Evolutionary conservation across 2,113 vertebrate genomes (phyloP).

Genomic region (Trichomycterus rosablanca): DNA sequence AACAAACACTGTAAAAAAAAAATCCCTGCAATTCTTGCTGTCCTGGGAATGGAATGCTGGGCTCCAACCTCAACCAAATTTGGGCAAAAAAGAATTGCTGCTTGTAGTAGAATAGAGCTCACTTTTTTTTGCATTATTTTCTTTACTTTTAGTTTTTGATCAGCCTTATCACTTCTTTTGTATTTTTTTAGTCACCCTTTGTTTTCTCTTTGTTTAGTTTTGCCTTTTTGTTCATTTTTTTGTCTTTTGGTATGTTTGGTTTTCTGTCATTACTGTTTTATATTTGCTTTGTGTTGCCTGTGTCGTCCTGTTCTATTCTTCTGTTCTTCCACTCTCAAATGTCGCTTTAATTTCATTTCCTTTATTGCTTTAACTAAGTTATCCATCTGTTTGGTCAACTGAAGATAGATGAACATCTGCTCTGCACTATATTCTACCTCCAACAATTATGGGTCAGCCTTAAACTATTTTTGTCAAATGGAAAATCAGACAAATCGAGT

Average conservation of each 20-base stretch:
- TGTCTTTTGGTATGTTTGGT: background rate
- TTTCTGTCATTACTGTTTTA: no score
- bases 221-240: background rate
- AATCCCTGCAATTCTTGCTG: no score
- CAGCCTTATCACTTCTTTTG: background rate
- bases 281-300: no score
- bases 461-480: no score
- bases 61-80: conserved; percentile 42
- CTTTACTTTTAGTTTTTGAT: background rate
- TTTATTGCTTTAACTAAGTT: conserved; percentile 28
- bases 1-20: conserved; percentile 22
- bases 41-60: conserved; percentile 38
- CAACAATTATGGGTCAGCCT: no score
- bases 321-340: conserved; percentile 18
- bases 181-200: background rate
- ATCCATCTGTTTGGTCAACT: conserved; percentile 18
- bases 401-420: conserved; percentile 19
- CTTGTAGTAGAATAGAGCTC: conserved; percentile 9
- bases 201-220: background rate
- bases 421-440: conserved; percentile 3
- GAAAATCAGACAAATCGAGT: no score
- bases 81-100: conserved; percentile 37
- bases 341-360: conserved; percentile 30
- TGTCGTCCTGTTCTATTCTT: background rate
- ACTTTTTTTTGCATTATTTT: background rate